phyloP scores from a whole-genome alignment of 2,113 vertebrate species.

The Phylloscopus whistleri region DNA sequence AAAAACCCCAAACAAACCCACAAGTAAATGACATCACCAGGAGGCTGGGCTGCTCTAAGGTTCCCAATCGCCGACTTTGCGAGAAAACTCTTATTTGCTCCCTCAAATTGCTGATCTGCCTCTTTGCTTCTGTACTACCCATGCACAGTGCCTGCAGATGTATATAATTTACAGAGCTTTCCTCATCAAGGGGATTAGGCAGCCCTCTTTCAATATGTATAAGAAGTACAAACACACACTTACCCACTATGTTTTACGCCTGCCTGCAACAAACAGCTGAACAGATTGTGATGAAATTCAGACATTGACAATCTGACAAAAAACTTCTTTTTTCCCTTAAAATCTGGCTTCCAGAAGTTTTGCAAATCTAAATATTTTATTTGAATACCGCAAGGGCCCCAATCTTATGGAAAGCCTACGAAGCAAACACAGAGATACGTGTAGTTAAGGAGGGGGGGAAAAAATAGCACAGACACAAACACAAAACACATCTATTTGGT shows the following conservation, averaged over 20 bases:
- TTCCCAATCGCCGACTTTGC: neutral
- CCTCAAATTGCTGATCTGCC: neutral
- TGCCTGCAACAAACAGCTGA: conserved; percentile 79
- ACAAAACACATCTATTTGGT: conserved; percentile 21
- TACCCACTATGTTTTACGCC: conserved; percentile 69
- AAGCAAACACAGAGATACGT: conserved; percentile 71
- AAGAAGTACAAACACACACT: conserved; percentile 76
- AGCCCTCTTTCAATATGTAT: conserved; percentile 69
- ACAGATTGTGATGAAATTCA: conserved; percentile 82
- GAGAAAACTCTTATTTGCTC: neutral
- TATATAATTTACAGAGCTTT: conserved; percentile 64
- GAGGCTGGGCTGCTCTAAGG: neutral
- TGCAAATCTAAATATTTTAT: conserved; percentile 79
- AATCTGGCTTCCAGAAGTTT: conserved; percentile 79
- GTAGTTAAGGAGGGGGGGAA: conserved; percentile 8
- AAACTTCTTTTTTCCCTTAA: conserved; percentile 73
- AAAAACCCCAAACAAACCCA: neutral
- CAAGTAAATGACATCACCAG: neutral
- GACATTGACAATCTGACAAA: conserved; percentile 78
- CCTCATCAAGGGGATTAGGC: conserved; percentile 69
- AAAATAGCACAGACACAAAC: neutral
- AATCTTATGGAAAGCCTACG: conserved; percentile 70
- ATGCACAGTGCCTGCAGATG: conserved; percentile 16
- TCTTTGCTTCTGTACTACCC: conserved; percentile 16
- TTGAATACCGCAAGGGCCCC: conserved; percentile 67